Base-by-base conservation (phyloP, 2,888 invertebrate genomes). In the Zygothrica quintamaculata region DNA sequence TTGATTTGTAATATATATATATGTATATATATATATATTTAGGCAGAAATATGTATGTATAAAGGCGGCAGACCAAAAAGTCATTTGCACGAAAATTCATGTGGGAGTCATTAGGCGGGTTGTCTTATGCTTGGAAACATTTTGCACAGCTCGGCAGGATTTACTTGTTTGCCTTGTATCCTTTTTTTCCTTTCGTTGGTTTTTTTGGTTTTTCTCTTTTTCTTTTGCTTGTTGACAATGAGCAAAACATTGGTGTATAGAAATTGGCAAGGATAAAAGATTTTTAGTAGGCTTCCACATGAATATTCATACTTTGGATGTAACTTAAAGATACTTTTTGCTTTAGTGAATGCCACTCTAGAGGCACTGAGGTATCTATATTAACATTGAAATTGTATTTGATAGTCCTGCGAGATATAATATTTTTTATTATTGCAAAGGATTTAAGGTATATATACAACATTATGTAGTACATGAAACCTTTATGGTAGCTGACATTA, bases 361-460 rank as follows among this genome's bases (percentile, higher is more conserved):
- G 7, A 26, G 43, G 44, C 15, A 55, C 53, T 34, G n/a, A 18
- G 57, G 34, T 55, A 50, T 42, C 44, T 59, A 62, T 77, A 84
- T 78, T 74, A 84, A 74, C 74, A 57, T 22, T 51, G 58, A 71
- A 67, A 77, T 77, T 77, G 59, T 55, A 73, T 73, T 84, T 77
- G 70, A 77, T 64, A 64, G 58, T 77, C 67, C 65, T 62, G 34
- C 13, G 62, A 65, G 69, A 64, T 48, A 56, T 59, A n/a, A n/a
- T 22, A 3, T 5, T 22, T 59, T 62, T 50, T 43, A 53, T 77
- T 62, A 33, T 42, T 61, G 39, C 40, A 47, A 56, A 62, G 61
- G 52, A 43, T 60, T 48, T 56, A 29, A 33, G 15, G 18, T 48
- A 43, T 34, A 18, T 33, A 0, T 26, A 26, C 26, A 40, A 39